Conservation (phyloP, 2,113 vertebrate species). For the Coptodon rendalli region DNA sequence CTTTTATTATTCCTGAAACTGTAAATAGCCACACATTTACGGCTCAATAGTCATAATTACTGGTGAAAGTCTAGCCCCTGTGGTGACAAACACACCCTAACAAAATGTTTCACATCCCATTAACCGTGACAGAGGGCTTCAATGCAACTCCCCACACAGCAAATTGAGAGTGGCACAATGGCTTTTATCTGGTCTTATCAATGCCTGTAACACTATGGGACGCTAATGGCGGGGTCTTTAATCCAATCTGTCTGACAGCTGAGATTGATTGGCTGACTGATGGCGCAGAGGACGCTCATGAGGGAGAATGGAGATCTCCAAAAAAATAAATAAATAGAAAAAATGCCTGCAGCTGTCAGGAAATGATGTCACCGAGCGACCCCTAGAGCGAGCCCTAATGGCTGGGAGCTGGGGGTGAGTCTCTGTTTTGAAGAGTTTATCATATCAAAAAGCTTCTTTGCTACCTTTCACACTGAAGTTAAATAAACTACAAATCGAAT, state of each 20-base stretch:
- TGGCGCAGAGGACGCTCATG: neutral
- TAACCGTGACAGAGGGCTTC: neutral
- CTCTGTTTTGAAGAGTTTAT: neutral
- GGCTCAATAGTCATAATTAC: fast-evolving
- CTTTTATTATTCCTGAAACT: neutral
- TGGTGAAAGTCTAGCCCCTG: neutral
- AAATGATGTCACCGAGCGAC: constrained; percentile 27
- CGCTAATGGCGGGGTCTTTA: constrained; percentile 29
- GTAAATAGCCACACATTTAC: neutral
- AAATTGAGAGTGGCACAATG: constrained; percentile 29
- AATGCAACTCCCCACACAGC: neutral
- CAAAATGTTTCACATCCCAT: neutral
- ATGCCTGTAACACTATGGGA: constrained; percentile 16
- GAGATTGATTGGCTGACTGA: constrained; percentile 53
- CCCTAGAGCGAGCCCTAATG: neutral
- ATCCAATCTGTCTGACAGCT: constrained; percentile 52
- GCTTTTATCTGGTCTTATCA: constrained; percentile 44
- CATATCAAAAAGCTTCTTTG: constrained; percentile 1
- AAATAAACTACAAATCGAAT: neutral
- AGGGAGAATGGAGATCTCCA: neutral
- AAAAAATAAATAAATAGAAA: neutral
- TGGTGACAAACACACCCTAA: neutral
- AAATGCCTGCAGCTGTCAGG: constrained; percentile 15
- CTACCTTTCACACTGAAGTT: neutral
- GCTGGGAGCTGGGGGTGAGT: neutral